These are phyloP conservation scores for Diploscapter pachys DNA, from an alignment of 1,140 invertebrate genomes.

Conservation along the genomic window DNA sequence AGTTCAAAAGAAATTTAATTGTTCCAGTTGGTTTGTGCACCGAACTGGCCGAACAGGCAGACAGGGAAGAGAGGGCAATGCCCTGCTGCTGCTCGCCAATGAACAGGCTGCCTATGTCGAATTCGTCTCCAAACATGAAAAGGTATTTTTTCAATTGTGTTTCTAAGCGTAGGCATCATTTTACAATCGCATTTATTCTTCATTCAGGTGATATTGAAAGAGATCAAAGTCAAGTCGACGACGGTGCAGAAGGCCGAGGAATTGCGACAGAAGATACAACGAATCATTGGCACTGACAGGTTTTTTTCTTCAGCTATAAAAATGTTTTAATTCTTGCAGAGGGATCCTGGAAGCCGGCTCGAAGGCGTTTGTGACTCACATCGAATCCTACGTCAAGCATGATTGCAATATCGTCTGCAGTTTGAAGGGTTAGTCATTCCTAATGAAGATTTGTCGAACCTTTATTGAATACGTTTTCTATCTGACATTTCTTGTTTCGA, in stretches of 20 bases:
- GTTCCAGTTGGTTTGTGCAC: constrained; percentile 75
- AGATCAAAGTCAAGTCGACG: constrained; percentile 41
- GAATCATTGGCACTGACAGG: constrained; percentile 29
- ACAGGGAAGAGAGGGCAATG: constrained; percentile 80
- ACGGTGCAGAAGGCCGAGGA: constrained; percentile 42
- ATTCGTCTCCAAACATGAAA: constrained; percentile 88
- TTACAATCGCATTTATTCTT: too few species aligned
- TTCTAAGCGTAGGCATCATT: background rate
- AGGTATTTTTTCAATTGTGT: constrained; percentile 63
- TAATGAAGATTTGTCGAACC: too few species aligned
- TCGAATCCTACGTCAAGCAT: constrained; percentile 89
- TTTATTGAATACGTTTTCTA: too few species aligned
- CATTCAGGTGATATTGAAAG: constrained; percentile 32
- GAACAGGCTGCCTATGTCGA: constrained; percentile 83
- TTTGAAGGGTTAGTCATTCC: constrained; percentile 67
- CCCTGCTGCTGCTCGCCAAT: constrained; percentile 78
- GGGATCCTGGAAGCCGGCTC: constrained; percentile 69
- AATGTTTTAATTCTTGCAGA: constrained; percentile 4
- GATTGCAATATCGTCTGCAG: constrained; percentile 85
- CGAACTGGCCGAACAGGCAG: constrained; percentile 87
- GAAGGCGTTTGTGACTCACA: constrained; percentile 88
- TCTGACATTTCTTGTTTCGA: too few species aligned
- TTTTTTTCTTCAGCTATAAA: background rate
- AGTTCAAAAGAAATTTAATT: background rate
- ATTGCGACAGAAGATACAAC: constrained; percentile 43